Conservation (phyloP, 2,797 vertebrate genomes). For the Spheniscus humboldti region DNA sequence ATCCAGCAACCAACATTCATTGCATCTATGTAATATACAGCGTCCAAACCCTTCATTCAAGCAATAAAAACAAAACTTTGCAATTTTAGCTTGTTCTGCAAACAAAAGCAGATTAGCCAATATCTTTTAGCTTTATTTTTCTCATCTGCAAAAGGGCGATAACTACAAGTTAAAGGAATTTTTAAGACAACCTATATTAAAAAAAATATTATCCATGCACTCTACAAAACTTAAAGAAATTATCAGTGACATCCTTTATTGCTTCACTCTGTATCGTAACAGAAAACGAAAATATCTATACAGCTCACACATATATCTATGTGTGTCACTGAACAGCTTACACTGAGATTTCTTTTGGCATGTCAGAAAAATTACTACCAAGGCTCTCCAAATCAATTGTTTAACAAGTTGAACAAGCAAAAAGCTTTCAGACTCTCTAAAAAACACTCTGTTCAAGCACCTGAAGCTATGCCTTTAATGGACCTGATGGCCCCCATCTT, state of each 20-base stretch:
- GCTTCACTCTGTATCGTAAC: background rate
- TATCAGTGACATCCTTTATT: background rate
- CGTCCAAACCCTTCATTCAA: background rate
- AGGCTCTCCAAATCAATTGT: background rate
- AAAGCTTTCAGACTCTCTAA: background rate
- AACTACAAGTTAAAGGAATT: background rate
- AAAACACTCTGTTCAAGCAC: background rate
- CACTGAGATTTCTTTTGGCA: background rate
- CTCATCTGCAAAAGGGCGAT: background rate
- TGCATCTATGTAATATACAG: background rate
- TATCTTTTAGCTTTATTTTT: background rate
- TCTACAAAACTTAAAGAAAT: background rate
- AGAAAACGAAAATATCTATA: background rate
- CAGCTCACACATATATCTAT: background rate
- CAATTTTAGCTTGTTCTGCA: background rate
- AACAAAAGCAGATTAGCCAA: background rate
- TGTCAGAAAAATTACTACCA: background rate
- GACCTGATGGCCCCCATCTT: background rate
- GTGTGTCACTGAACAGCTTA: background rate
- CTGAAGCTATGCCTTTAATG: background rate
- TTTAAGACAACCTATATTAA: background rate
- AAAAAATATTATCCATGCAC: background rate
- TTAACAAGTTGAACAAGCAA: background rate
- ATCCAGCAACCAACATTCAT: background rate
- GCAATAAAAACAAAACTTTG: background rate